Base-by-base conservation (phyloP, 2,113 vertebrate species). In the Equus przewalskii region DNA sequence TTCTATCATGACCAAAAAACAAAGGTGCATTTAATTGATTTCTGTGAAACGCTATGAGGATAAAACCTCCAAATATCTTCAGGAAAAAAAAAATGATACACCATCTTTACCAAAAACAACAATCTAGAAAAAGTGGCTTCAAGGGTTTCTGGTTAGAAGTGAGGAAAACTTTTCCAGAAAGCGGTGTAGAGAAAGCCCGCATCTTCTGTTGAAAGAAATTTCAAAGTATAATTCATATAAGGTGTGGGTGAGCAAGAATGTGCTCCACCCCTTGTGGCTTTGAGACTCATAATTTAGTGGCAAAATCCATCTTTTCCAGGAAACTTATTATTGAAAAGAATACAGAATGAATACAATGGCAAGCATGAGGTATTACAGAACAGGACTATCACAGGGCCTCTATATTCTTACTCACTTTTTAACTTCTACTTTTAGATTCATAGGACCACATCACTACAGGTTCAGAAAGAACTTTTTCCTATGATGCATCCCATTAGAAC, bases 41-140 rank as follows among this genome's bases (percentile, higher is more conserved):
- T 70, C 60, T 82, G 8, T 76, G 86, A 15, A 86, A 76, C 8
- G 2, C 14, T 62, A 5, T n/a, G 26, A 69, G 24, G 60, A 84
- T 70, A 96, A 94, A 86, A 41, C 69, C 30, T 90, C 73, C 72
- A 90, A 90, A 54, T 82, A 81, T 44, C 60, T 58, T 78, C 33
- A 67, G 12, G 9, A 76, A 54, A 62, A 93, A 62, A 81, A 73
- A 41, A 3, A 33, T 18, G 79, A 24, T 72, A 64, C 65, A 54
- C 70, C 62, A 70, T 62, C 21, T 16, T 84, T 73, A 51, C 10
- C 64, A 13, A 88, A 88, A 80, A 84, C 3, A 58, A 18, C 36
- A 10, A 28, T 49, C 84, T 67, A 72, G 10, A 51, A 81, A 90
- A 72, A 24, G 8, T 76, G 7, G 24, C 46, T 62, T 73, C 18